Conservation (phyloP, 2,113 vertebrate species). For the Peromyscus maniculatus region DNA sequence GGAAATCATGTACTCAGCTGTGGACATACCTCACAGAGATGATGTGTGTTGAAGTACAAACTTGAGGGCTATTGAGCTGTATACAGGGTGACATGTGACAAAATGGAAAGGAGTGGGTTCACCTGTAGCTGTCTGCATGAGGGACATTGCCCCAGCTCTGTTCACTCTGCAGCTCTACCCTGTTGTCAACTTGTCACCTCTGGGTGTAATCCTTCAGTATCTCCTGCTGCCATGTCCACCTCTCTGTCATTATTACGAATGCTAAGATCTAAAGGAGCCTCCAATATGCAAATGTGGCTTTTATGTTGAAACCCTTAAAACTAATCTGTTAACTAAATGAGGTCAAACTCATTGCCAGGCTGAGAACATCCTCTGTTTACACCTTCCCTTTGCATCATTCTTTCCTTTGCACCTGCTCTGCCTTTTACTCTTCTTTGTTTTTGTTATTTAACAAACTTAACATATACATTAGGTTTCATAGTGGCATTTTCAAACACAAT, state of each 20-base stretch:
- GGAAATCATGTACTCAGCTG: not conserved
- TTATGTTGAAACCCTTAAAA: slow-evolving; percentile 21
- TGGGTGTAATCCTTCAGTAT: not conserved
- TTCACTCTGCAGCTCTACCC: not conserved
- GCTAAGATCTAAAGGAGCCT: not conserved
- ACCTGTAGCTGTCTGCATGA: not conserved
- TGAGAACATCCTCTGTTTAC: not conserved
- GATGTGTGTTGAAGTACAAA: not conserved
- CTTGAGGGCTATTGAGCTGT: not conserved
- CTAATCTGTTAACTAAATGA: not conserved
- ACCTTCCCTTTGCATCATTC: not conserved
- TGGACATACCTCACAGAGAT: not conserved
- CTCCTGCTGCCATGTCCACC: not conserved
- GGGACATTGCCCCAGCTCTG: not conserved
- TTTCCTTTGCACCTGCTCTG: not conserved
- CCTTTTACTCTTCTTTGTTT: not conserved
- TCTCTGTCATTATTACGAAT: not conserved
- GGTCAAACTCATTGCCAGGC: not conserved
- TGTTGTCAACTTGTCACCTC: not conserved
- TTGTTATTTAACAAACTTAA: not conserved
- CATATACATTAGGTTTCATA: not conserved
- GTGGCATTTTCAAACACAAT: not conserved
- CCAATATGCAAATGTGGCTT: not conserved
- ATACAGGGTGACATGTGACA: not conserved
- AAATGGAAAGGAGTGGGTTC: not conserved